Base-by-base conservation (phyloP, 2,113 vertebrate genomes). In the Osmerus eperlanus region DNA sequence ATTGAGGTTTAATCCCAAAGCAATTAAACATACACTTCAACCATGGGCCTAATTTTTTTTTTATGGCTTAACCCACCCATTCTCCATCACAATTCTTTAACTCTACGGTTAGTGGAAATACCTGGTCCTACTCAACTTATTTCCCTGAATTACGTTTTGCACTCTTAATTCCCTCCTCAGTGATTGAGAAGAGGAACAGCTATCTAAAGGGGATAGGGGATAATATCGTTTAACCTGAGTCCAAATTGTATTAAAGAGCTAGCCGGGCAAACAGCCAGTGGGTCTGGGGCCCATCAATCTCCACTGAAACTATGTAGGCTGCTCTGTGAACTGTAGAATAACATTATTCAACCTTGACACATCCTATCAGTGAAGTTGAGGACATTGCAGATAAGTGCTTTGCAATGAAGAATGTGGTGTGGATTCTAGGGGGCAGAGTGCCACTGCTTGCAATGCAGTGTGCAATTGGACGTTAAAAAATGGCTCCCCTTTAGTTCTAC, bases 191-290 rank as follows among this genome's bases (percentile, higher is more conserved):
- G 77, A 85, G 28, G 73, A 80, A 78, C 77, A 65, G 77, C 72
- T 84, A 74, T 67, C 73, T 75, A 28, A 28, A 28, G 25, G 25
- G 25, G 25, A 28, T 0, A 28, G 25, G 25, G 25, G 25, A 28
- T 28, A 81, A 79, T 77, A 80, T 70, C 59, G 58, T 78, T 85
- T 84, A 82, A 86, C 72, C 75, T 54, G 51, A 81, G 72, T 84
- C 73, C 63, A 82, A 85, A 84, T 78, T 73, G 70, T 83, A 84
- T 86, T 83, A 84, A 68, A 86, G 80, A 82, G 72, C 54, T 6
- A 1, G 11, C 59, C 1, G 36, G 85, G 85, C 78, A 7, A 47
- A 51, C 47, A 71, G 80, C 81, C 84, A 86, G 19, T 13, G 18
- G 13, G 65, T 21, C 65, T 19, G 4, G 52, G 68, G 62, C 77